Conservation (phyloP, 2,797 vertebrate genomes). For the Spondyliosoma cantharus region DNA sequence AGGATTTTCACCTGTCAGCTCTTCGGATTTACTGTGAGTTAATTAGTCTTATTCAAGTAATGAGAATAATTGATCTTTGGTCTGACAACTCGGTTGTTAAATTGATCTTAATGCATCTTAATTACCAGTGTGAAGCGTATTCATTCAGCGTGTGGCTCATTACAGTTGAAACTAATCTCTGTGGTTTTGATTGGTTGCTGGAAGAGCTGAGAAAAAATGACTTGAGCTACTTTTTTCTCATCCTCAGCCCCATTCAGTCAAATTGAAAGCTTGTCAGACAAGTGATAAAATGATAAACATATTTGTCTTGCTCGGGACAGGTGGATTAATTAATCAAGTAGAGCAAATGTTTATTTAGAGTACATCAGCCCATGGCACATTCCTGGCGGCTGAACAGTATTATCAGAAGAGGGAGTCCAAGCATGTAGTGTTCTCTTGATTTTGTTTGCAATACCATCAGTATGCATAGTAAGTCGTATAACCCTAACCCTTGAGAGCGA, state of each 20-base stretch:
- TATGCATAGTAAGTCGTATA: too few species aligned
- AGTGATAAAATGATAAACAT: constrained; percentile 25
- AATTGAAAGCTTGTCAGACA: constrained; percentile 23
- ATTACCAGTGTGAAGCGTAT: constrained; percentile 43
- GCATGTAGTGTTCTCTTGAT: constrained; percentile 21
- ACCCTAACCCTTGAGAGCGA: not conserved
- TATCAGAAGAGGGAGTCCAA: constrained; percentile 36
- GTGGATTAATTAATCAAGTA: constrained; percentile 41
- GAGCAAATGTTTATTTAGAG: constrained; percentile 24
- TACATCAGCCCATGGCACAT: constrained; percentile 7
- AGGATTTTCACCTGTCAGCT: constrained; percentile 42
- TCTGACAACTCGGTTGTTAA: constrained; percentile 44
- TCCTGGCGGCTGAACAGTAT: constrained; percentile 10
- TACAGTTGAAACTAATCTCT: constrained; percentile 36
- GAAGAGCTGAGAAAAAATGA: not conserved
- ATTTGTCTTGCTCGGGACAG: constrained; percentile 11
- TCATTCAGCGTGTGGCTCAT: constrained; percentile 42
- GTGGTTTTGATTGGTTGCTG: constrained; percentile 32
- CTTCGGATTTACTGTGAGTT: constrained; percentile 29
- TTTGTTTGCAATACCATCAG: constrained; percentile 13
- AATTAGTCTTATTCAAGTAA: constrained; percentile 50
- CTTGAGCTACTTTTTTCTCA: not conserved
- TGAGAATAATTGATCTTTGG: constrained; percentile 46
- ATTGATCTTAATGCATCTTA: constrained; percentile 57
- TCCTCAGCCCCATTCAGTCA: not conserved